Base-by-base conservation (phyloP, 2,888 invertebrate species). In the Leptinotarsa tumamoca region DNA sequence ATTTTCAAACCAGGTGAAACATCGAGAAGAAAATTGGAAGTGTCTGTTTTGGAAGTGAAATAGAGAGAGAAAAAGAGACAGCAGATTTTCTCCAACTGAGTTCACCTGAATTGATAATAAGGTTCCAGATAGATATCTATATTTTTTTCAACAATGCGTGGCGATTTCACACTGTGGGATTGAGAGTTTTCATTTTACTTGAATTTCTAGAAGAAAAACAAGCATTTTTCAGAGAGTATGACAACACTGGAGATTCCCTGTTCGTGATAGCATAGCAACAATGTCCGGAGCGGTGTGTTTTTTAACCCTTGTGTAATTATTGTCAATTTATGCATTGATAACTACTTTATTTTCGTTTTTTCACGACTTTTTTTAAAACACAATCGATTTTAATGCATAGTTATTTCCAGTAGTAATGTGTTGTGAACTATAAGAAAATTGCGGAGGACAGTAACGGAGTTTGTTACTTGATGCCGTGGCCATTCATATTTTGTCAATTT, bases 401-500 rank as follows among this genome's bases (percentile, higher is more conserved):
- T 58, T 17, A 21, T 4, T 58, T 4, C 17, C 43, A 7, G 50
- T 49, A 49, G 49, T 61, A 71, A 49, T 72, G 50, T 66, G 56
- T 73, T 51, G 76, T 50, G 58, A 43, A 50, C 23, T 72, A 61
- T 61, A 70, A 67, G 21, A 58, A 71, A 54, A 63, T 63, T 61
- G 72, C 61, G 61, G 50, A 72, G 73, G 66, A 74, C 72, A 54
- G 67, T 79, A 78, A 76, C 78, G 76, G 79, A 80, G 78, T 80
- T 76, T 79, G 75, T 79, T 77, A 15, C 78, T 81, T 86, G 86
- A 87, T 85, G 87, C 87, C 87, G 87, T 87, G 87, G 87, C 87
- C 84, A 84, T 86, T 86, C 86, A 86, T 87, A 87, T 86, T 87
- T 87, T 87, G 84, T 83, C 83, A 83, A 85, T 85, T 86, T 85